Base-by-base conservation (phyloP, 1,140 invertebrate species). In the Maconellicoccus hirsutus region DNA sequence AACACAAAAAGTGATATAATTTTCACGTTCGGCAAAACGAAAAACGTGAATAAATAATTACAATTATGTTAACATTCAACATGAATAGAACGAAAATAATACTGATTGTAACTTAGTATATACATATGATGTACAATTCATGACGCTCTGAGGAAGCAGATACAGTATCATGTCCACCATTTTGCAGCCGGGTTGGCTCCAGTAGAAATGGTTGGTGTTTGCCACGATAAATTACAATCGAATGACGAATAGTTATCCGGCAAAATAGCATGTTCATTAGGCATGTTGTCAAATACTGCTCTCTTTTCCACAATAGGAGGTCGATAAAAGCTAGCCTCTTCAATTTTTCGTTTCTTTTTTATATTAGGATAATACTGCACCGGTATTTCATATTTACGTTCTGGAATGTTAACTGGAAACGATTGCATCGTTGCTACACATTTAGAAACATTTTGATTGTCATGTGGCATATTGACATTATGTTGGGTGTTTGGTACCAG, bases 111-210 rank as follows among this genome's bases (percentile, higher is more conserved):
- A n/a, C n/a, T n/a, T n/a, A n/a, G n/a, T n/a, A n/a, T n/a, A n/a
- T n/a, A n/a, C n/a, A n/a, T n/a, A n/a, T n/a, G n/a, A n/a, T n/a
- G n/a, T n/a, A n/a, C n/a, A n/a, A n/a, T n/a, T n/a, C n/a, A n/a
- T n/a, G n/a, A n/a, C n/a, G n/a, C n/a, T n/a, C n/a, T n/a, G n/a
- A n/a, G n/a, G n/a, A n/a, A n/a, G n/a, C n/a, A n/a, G n/a, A n/a
- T n/a, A n/a, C n/a, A n/a, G n/a, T n/a, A 38, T 61, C 59, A 66
- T 3, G 61, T 25, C 61, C 61, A 66, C 61, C 61, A 66, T 66
- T 66, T 66, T 23, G 10, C 21, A 25, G 4, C 21, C 4, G 10
- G 25, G 10, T 2, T 23, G 6, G 21, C 16, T 3, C 61, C 61
- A 23, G 22, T 22, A 66, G 61, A 23, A 25, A 66, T 19, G 3